A percentile compares a stretch with the other conserved stretches of the same genome.
phyloP scores from a whole-genome alignment of 92 coral and sea anemone species.

The Isaurus tuberculatus region DNA sequence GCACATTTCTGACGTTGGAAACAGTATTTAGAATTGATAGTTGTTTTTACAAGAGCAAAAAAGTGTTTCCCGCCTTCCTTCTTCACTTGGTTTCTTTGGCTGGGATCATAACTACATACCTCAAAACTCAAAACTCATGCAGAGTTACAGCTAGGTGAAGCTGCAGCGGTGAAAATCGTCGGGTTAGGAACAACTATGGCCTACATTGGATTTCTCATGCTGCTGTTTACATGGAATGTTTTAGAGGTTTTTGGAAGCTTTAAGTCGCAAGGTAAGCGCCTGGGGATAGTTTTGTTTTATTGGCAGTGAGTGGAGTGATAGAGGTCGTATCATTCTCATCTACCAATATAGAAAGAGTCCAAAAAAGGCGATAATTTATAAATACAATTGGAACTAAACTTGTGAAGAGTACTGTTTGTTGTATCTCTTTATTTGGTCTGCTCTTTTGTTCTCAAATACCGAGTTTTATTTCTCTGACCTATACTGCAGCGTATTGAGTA shows the following conservation, averaged over 20 bases:
- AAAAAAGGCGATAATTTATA: too few species aligned
- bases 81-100: neutral
- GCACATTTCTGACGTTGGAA: neutral
- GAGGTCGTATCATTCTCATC: neutral
- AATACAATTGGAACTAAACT: too few species aligned
- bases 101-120: neutral
- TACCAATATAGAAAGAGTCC: too few species aligned
- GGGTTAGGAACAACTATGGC: neutral
- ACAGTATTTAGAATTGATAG: neutral
- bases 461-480: too few species aligned
- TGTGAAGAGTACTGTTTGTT: too few species aligned
- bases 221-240: neutral
- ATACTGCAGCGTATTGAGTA: too few species aligned
- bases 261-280: neutral
- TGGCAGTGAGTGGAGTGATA: neutral
- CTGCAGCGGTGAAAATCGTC: neutral
- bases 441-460: too few species aligned
- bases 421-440: too few species aligned
- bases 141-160: neutral
- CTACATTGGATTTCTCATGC: neutral
- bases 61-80: neutral
- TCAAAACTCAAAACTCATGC: neutral
- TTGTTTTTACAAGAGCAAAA: neutral
- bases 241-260: neutral
- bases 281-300: neutral